phyloP scores from a whole-genome alignment of 2,113 vertebrate species.

The Paratilapia polleni region DNA sequence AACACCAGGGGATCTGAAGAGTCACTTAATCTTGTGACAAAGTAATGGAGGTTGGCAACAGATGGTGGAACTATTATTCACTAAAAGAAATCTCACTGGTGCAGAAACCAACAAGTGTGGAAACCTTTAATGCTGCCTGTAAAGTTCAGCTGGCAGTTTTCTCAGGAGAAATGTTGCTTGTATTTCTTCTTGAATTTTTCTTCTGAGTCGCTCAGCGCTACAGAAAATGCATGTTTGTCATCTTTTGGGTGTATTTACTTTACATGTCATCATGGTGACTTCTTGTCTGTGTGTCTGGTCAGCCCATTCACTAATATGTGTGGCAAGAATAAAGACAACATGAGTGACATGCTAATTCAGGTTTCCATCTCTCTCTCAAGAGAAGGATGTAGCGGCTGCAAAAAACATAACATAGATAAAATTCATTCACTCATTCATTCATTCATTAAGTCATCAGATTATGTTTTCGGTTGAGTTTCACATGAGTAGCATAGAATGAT shows the following conservation, averaged over 20 bases:
- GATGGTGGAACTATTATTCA: conserved; percentile 38
- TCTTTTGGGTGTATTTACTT: not conserved
- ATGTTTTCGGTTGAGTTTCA: not conserved
- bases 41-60: conserved; percentile 19
- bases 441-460: not conserved
- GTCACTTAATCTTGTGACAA: conserved; percentile 48
- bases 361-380: not conserved
- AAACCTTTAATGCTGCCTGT: conserved; percentile 10
- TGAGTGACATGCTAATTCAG: not conserved
- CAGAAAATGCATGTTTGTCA: not conserved
- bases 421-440: no score
- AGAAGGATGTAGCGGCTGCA: not conserved
- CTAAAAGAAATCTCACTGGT: conserved; percentile 17
- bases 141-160: conserved; percentile 19
- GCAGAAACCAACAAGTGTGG: conserved; percentile 31
- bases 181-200: not conserved
- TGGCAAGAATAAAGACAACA: not conserved
- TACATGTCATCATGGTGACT: not conserved
- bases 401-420: no score
- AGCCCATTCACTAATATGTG: not conserved
- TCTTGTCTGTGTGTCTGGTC: not conserved
- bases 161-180: not conserved
- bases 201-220: not conserved
- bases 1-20: conserved; percentile 36
- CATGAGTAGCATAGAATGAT: not conserved